These are phyloP conservation scores for Opisthocomus hoazin DNA, from an alignment of 2,113 vertebrate genomes.

Conservation along the genomic window DNA sequence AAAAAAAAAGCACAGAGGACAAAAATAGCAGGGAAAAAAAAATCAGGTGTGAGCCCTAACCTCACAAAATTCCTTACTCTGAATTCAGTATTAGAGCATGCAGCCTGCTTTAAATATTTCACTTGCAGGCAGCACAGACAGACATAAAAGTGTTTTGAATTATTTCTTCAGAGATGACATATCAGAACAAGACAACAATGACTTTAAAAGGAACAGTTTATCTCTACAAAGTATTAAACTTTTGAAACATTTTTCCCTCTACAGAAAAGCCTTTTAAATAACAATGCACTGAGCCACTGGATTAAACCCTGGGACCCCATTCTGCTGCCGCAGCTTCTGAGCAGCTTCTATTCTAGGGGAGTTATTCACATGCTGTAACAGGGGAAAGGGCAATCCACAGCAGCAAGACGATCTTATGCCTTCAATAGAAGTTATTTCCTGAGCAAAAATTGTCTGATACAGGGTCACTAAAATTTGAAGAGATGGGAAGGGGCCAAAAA, in stretches of 20 bases:
- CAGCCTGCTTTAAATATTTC: neutral
- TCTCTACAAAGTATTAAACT: conserved; percentile 50
- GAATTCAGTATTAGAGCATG: neutral
- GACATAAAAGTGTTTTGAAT: conserved; percentile 15
- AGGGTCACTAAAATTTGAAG: neutral
- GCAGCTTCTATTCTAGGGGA: neutral
- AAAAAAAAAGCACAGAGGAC: neutral
- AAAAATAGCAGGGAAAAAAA: neutral
- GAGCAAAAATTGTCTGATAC: neutral
- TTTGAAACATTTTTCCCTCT: neutral
- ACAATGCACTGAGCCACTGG: neutral
- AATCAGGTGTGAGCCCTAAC: neutral
- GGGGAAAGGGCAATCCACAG: conserved; percentile 20
- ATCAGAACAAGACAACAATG: conserved; percentile 26
- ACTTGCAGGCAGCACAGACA: neutral
- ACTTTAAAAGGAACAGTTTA: conserved; percentile 52
- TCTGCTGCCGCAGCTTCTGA: neutral
- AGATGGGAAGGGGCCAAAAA: neutral
- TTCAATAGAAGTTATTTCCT: conserved; percentile 21
- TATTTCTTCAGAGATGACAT: conserved; percentile 4
- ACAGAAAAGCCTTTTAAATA: conserved; percentile 24
- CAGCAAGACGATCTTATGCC: neutral
- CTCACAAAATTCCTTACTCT: neutral
- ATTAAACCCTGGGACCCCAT: conserved; percentile 17
- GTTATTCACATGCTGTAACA: neutral